These are phyloP conservation scores for Ganaspis sp. DNA, from an alignment of 1,140 invertebrate genomes.

Conservation along the genomic window DNA sequence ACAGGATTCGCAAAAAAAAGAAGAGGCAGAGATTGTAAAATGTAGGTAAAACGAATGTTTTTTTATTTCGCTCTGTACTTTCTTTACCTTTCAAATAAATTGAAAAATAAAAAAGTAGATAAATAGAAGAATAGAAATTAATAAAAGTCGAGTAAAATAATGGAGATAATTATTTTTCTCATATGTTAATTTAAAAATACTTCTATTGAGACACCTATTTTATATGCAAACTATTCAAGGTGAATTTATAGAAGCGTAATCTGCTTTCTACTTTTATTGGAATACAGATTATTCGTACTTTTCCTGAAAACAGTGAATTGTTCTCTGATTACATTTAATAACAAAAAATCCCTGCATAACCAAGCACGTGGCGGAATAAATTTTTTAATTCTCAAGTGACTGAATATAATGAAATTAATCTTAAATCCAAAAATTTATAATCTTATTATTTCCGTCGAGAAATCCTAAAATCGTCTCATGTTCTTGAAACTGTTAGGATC, in stretches of 20 bases:
- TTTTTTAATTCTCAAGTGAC: background rate
- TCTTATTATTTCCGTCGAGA: background rate
- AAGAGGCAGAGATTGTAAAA: too few relatives aligned
- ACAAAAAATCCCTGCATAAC: background rate
- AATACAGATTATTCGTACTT: background rate
- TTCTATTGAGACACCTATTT: background rate
- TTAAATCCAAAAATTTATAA: background rate
- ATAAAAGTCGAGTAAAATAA: too few relatives aligned
- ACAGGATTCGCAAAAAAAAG: too few relatives aligned
- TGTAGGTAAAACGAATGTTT: too few relatives aligned
- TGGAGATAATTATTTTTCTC: too few relatives aligned
- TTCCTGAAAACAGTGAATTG: background rate
- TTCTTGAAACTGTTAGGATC: background rate
- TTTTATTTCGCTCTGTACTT: too few relatives aligned
- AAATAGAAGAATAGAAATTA: too few relatives aligned
- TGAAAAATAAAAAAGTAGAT: too few relatives aligned
- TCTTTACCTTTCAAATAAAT: too few relatives aligned
- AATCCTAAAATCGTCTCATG: background rate
- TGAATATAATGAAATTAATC: background rate
- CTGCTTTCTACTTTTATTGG: background rate
- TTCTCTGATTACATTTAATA: background rate
- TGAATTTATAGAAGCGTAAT: background rate
- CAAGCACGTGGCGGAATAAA: background rate
- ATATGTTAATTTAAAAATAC: too few relatives aligned
- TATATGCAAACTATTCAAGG: background rate